Evolutionary conservation across 2,888 invertebrate species (phyloP), one percentile per base, ranked within the genome.

Genomic region (Dynastes maya): DNA sequence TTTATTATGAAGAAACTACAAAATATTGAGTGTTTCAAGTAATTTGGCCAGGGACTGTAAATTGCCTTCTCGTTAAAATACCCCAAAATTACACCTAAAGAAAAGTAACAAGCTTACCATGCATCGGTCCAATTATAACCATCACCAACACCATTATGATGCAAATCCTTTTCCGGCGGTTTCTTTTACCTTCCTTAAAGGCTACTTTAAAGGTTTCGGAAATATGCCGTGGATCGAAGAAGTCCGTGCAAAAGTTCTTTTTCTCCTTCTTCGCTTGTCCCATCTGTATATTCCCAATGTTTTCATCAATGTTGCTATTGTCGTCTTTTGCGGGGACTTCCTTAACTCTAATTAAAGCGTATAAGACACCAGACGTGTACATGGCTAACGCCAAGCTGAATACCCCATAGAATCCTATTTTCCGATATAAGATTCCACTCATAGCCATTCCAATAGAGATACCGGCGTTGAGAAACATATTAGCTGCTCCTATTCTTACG

Each of bases 71-170:
- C 5, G 5, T 53, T 13, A 4, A 53, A n/a, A n/a, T 53, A 0
- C 55, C 6, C 13, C 8, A 58, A 58, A 58, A 53, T 53, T 13
- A 16, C 13, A 0, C 11, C 1, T 53, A n/a, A n/a, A 6, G 5
- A 53, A 2, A 53, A 3, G n/a, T 2, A n/a, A 5, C 16, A 53
- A 53, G 79, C 92, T 91, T 86, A 94, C 95, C 95, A 85, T 95
- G 94, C 86, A 95, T 91, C 0, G 95, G 95, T 37, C 95, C 95
- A 83, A 95, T 94, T 80, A 95, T 94, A 63, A 95, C 94, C 90
- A 95, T 94, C 45, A 95, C 92, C 49, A 95, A 93, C 64, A 95
- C 88, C 89, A 95, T 94, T 29, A 95, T 90, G 88, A 94, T 92
- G 80, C 94, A 91, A 68, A 95, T 94, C 75, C 95, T 90, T 80